These are phyloP conservation scores for Taphrorychus bicolor DNA, from an alignment of 2,888 invertebrate genomes.

Conservation along the genomic window DNA sequence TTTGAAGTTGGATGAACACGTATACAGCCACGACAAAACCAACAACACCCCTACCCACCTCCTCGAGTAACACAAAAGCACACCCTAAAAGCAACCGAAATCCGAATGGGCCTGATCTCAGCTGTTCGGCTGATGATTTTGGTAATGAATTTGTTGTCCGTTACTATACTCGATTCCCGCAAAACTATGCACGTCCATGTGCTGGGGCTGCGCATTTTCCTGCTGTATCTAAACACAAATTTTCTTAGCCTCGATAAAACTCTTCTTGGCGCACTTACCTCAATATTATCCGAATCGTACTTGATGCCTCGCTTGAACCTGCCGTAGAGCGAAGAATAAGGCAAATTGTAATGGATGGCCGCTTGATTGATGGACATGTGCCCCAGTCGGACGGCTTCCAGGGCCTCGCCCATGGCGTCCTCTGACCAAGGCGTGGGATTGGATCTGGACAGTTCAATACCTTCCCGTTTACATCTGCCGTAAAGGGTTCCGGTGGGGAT, in stretches of 20 bases:
- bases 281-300: slow-evolving; percentile 68
- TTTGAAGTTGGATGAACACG: too few relatives aligned
- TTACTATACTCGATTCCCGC: slow-evolving; percentile 56
- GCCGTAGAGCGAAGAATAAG: slow-evolving; percentile 88
- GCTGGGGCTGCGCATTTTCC: slow-evolving; percentile 15
- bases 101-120: slow-evolving; percentile 53
- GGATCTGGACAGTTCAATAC: slow-evolving; percentile 86
- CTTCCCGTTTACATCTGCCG: slow-evolving; percentile 88
- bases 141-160: slow-evolving; percentile 54
- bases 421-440: slow-evolving; percentile 96
- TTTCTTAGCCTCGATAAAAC: not conserved
- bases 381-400: slow-evolving; percentile 89
- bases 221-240: slow-evolving; percentile 30
- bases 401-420: slow-evolving; percentile 89
- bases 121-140: slow-evolving; percentile 58
- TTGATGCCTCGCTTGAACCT: slow-evolving; percentile 84
- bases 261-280: too few relatives aligned
- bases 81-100: slow-evolving; percentile 50
- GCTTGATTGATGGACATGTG: slow-evolving; percentile 95
- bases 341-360: slow-evolving; percentile 89
- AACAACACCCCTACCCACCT: too few relatives aligned
- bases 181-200: slow-evolving; percentile 43
- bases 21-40: too few relatives aligned
- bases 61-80: too few relatives aligned
- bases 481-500: slow-evolving; percentile 90